phyloP scores from a whole-genome alignment of 2,888 invertebrate genomes.

The Amblyteles armatorius region DNA sequence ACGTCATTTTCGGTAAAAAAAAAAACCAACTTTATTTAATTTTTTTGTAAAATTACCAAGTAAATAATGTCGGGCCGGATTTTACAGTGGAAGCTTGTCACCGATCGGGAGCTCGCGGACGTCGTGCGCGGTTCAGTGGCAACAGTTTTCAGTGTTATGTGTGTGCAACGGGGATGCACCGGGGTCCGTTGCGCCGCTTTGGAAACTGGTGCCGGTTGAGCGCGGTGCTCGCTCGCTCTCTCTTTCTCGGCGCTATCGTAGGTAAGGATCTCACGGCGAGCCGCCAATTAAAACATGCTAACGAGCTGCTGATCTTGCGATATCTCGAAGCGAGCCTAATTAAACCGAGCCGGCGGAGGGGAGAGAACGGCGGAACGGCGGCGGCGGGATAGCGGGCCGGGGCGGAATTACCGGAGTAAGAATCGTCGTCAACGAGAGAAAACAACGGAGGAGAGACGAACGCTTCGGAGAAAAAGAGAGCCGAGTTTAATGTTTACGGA shows the following conservation, averaged over 20 bases:
- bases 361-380: slow-evolving; percentile 58
- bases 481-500: slow-evolving; percentile 47
- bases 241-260: slow-evolving; percentile 76
- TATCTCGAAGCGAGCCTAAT: slow-evolving; percentile 81
- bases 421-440: slow-evolving; percentile 51
- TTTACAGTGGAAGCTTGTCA: slow-evolving; percentile 75
- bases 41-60: neutral
- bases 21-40: too few species aligned
- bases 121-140: slow-evolving; percentile 55
- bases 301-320: slow-evolving; percentile 84
- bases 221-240: slow-evolving; percentile 54
- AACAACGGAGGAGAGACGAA: slow-evolving; percentile 45
- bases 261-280: slow-evolving; percentile 82
- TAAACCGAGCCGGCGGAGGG: slow-evolving; percentile 78
- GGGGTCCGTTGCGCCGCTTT: slow-evolving; percentile 37
- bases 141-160: slow-evolving; percentile 56
- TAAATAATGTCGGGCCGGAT: neutral
- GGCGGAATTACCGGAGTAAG: slow-evolving; percentile 58
- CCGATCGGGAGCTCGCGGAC: slow-evolving; percentile 72
- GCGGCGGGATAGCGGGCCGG: slow-evolving; percentile 58
- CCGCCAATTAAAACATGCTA: slow-evolving; percentile 84
- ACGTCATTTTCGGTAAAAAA: too few species aligned
- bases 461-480: slow-evolving; percentile 60
- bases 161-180: slow-evolving; percentile 45
- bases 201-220: slow-evolving; percentile 53